Evolutionary conservation across 2,113 vertebrate genomes (phyloP), one percentile per base, ranked within the genome.

Genomic region (Propithecus coquereli): DNA sequence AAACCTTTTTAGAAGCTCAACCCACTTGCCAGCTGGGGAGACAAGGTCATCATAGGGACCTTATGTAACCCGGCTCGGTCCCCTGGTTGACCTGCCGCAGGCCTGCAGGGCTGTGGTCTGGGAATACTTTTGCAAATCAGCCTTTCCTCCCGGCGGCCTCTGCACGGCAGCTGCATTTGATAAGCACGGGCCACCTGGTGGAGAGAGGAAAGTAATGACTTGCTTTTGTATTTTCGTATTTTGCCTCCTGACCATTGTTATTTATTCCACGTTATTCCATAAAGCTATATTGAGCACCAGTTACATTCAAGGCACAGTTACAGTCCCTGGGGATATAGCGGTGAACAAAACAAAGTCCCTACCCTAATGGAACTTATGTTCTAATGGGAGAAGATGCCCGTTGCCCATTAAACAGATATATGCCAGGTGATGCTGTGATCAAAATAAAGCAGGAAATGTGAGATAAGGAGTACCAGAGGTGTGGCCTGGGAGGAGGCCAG

Each of bases 121-220:
- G 14, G 59, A 27, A 18, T 27, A 5, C 34, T 82, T 70, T 12
- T 23, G 6, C 27, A 3, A 9, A 37, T 45, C 66, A 50, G 1
- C 37, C 34, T 87, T 65, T 11, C 34, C 40, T 73, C 47, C 50
- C 1, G 32, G 40, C 52, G 16, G 12, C 13, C 30, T 18, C n/a
- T 5, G 11, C 45, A 0, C n/a, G 45, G 57, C 17, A 23, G 32
- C 57, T 9, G n/a, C 32, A 3, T 81, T 77, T 43, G 90, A 14
- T 34, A 47, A 27, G 27, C 9, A 32, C 59, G 79, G 0, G 93
- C 82, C 97, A 88, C 93, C 96, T 97, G 65, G 94, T 95, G 97
- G 96, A 40, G 3, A 93, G 8, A 85, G 6, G 3, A 0, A 23
- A 70, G 76, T 57, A 71, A n/a, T 59, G 90, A 71, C 77, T 80